These are phyloP conservation scores for Centruroides sculpturatus DNA, from an alignment of 1,140 invertebrate genomes.

Conservation along the genomic window DNA sequence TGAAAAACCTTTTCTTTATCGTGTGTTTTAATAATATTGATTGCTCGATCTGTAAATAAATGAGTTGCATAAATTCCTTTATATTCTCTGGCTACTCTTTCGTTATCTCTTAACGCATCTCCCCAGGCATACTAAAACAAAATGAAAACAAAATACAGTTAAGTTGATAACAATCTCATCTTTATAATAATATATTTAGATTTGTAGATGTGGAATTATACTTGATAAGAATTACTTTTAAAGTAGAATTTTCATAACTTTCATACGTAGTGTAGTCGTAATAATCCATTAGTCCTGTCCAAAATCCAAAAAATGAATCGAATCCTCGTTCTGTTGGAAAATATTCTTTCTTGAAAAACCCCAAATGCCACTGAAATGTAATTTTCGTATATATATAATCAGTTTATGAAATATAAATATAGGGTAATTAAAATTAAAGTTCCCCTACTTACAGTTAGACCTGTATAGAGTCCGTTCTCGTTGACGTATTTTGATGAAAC, in stretches of 20 bases:
- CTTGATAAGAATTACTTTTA: too few relatives aligned
- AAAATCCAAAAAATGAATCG: slow-evolving; percentile 67
- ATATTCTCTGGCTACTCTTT: not conserved
- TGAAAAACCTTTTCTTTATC: slow-evolving; percentile 25
- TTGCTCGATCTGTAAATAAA: slow-evolving; percentile 24
- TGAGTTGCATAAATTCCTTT: slow-evolving; percentile 26
- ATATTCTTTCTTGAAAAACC: slow-evolving; percentile 48
- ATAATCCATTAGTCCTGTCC: slow-evolving; percentile 65
- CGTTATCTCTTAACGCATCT: slow-evolving; percentile 1
- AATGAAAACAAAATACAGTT: too few relatives aligned
- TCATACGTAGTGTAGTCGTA: slow-evolving; percentile 28
- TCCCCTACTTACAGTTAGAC: too few relatives aligned
- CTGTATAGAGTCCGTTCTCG: too few relatives aligned
- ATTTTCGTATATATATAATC: not conserved
- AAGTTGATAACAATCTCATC: too few relatives aligned
- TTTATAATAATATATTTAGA: too few relatives aligned
- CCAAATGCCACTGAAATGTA: slow-evolving; percentile 53
- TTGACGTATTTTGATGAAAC: too few relatives aligned
- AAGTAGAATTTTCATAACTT: too few relatives aligned
- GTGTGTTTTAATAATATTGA: slow-evolving; percentile 25
- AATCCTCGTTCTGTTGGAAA: slow-evolving; percentile 64
- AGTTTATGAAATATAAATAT: slow-evolving; percentile 1
- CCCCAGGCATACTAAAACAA: not conserved
- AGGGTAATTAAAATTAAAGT: not conserved
- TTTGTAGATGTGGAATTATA: too few relatives aligned